These are phyloP conservation scores for Brachymystax lenok DNA, from an alignment of 2,797 vertebrate species.

Conservation along the genomic window DNA sequence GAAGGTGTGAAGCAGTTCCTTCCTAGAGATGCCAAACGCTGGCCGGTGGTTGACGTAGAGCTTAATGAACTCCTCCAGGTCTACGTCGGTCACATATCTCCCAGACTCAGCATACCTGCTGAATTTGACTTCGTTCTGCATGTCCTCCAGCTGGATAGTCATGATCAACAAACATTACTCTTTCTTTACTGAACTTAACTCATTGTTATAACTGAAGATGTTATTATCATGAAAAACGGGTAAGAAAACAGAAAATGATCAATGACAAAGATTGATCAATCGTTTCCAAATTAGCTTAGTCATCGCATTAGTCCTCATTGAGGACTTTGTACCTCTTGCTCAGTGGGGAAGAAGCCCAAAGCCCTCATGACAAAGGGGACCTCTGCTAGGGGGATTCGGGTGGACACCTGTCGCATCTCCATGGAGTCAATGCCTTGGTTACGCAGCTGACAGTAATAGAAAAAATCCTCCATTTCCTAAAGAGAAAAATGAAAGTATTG, in stretches of 20 bases:
- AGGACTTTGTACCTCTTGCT: constrained; percentile 80
- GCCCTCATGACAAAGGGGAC: constrained; percentile 89
- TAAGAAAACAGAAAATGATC: not conserved
- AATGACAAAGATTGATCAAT: not conserved
- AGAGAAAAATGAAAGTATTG: constrained; percentile 34
- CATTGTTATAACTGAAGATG: constrained; percentile 26
- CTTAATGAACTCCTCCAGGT: constrained; percentile 88
- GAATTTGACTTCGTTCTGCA: constrained; percentile 91
- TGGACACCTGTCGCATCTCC: constrained; percentile 80
- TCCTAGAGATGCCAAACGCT: constrained; percentile 74
- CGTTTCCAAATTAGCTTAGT: not conserved
- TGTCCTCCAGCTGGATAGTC: constrained; percentile 83
- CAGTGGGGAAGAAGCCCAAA: constrained; percentile 88
- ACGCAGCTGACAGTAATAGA: constrained; percentile 88
- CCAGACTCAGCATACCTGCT: constrained; percentile 84
- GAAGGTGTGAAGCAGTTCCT: constrained; percentile 75
- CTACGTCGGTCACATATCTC: constrained; percentile 80
- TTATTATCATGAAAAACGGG: constrained; percentile 1
- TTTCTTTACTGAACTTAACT: constrained; percentile 61
- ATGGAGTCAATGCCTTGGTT: constrained; percentile 79
- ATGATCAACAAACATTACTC: not conserved
- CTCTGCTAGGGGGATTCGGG: constrained; percentile 81
- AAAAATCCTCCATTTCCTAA: constrained; percentile 93
- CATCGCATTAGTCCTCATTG: not conserved
- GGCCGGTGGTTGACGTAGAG: constrained; percentile 92